Evolutionary conservation across 2,888 invertebrate genomes (phyloP).

Genomic region (Adelognathus sp.): DNA sequence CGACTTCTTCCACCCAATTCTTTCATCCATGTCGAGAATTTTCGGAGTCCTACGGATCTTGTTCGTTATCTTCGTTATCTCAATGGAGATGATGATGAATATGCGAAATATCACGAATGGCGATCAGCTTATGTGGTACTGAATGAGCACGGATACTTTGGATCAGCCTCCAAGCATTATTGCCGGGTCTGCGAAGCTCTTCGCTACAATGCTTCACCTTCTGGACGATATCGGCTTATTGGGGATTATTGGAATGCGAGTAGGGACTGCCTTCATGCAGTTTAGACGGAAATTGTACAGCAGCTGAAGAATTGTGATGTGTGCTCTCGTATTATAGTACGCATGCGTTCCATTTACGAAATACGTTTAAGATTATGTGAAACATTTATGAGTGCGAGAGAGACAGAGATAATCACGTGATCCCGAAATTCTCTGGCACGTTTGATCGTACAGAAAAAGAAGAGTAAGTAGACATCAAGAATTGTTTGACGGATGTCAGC

Average conservation of each 20-base stretch:
- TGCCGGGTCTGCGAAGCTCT: constrained; percentile 87
- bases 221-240: constrained; percentile 75
- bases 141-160: constrained; percentile 88
- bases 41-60: constrained; percentile 81
- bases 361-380: no score
- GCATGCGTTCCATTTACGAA: not conserved
- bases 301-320: not conserved
- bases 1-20: constrained; percentile 85
- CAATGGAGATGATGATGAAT: constrained; percentile 79
- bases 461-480: no score
- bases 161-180: constrained; percentile 84
- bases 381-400: no score
- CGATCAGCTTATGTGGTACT: constrained; percentile 83
- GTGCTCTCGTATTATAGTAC: not conserved
- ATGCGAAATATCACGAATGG: constrained; percentile 84
- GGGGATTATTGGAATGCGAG: constrained; percentile 78
- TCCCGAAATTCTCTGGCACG: no score
- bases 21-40: constrained; percentile 84
- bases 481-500: no score
- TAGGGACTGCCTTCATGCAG: constrained; percentile 66
- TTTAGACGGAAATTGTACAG: not conserved
- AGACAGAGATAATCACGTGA: no score
- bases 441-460: no score
- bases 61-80: constrained; percentile 83
- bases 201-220: constrained; percentile 83